A percentile compares a stretch with the other conserved stretches of the same genome.
These are phyloP conservation scores for Valencia hispanica DNA, from an alignment of 2,797 vertebrate species.

Conservation along the genomic window DNA sequence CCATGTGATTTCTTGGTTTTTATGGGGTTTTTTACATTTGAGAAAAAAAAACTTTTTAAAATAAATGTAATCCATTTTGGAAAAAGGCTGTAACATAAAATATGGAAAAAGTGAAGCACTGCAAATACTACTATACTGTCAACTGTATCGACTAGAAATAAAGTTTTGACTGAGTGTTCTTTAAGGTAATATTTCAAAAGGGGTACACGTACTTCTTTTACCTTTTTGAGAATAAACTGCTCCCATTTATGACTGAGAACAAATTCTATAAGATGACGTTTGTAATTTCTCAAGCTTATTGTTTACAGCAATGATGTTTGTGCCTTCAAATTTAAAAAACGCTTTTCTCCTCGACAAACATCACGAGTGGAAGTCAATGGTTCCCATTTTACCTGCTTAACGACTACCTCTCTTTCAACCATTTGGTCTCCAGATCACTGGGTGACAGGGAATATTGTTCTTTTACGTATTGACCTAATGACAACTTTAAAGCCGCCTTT, in stretches of 20 bases:
- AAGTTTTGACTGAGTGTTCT: not conserved
- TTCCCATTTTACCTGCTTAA: slow-evolving; percentile 14
- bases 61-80: no score
- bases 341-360: not conserved
- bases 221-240: not conserved
- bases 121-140: not conserved
- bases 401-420: not conserved
- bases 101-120: not conserved
- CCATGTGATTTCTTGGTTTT: no score
- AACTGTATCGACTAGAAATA: not conserved
- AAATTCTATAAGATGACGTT: not conserved
- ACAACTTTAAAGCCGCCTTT: not conserved
- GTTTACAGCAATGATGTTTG: not conserved
- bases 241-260: not conserved
- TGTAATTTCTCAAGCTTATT: not conserved
- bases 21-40: no score
- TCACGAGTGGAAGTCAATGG: not conserved
- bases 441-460: not conserved
- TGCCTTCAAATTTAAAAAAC: slow-evolving; percentile 3
- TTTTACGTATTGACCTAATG: not conserved
- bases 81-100: not conserved
- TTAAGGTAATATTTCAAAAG: not conserved
- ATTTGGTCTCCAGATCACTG: slow-evolving; percentile 27
- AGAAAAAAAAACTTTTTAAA: no score
- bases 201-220: not conserved